A percentile compares a stretch with the other conserved stretches of the same genome.
Conservation (phyloP, 2,888 invertebrate genomes). For the Hirtodrosophila cameraria region DNA sequence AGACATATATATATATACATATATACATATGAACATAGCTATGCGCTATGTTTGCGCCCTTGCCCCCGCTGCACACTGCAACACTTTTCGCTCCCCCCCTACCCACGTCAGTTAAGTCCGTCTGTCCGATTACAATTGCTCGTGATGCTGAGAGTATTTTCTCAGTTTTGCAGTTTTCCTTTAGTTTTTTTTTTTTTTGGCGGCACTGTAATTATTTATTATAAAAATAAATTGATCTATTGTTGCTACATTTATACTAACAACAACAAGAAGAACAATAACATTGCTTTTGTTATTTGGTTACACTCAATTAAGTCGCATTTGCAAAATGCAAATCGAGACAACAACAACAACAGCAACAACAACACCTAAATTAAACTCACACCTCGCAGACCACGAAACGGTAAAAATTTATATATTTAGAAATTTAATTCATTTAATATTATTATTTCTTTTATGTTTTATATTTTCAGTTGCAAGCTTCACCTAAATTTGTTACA, state of each 20-base stretch:
- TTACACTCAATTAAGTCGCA: constrained; percentile 80
- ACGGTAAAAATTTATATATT: constrained; percentile 36
- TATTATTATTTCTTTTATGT: constrained; percentile 1
- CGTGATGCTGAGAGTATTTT: constrained; percentile 71
- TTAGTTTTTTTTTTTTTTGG: constrained; percentile 45
- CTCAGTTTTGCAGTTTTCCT: constrained; percentile 26
- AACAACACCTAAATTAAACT: constrained; percentile 41
- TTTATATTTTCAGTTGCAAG: constrained; percentile 9
- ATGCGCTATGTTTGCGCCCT: too few relatives aligned
- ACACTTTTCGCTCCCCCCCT: constrained; percentile 1
- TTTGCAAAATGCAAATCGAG: constrained; percentile 80
- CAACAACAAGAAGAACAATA: too few relatives aligned
- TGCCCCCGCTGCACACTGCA: too few relatives aligned
- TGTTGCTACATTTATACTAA: constrained; percentile 74
- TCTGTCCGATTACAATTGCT: constrained; percentile 21
- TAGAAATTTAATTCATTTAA: constrained; percentile 51
- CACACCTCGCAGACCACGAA: constrained; percentile 37
- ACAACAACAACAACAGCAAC: constrained; percentile 23
- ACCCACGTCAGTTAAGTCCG: constrained; percentile 4
- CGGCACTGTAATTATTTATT: constrained; percentile 73
- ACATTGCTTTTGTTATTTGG: constrained; percentile 73
- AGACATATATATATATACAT: neutral
- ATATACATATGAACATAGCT: too few relatives aligned
- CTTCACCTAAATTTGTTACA: neutral
- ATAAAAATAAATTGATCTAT: constrained; percentile 81